Evolutionary conservation across 2,797 vertebrate genomes (phyloP), one percentile per base, ranked within the genome.

Genomic region (Pteropus rufus): DNA sequence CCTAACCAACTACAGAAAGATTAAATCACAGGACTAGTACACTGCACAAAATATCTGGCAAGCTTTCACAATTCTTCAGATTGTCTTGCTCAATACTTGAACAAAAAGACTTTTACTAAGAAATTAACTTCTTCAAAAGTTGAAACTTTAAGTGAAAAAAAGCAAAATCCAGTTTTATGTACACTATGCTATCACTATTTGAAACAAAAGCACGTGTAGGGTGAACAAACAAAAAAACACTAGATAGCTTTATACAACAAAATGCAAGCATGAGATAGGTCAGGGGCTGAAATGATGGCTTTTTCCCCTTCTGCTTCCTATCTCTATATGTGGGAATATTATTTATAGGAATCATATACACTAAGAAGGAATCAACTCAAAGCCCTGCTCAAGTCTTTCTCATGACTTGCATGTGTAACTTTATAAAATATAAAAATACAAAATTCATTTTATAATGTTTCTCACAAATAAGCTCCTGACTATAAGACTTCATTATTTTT

Each of bases 121-220:
- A 64, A 81, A 60, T 14, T 39, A 81, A 93, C 12, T 85, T 11
- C 75, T 69, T 79, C 29, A 36, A 76, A 9, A 69, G 41, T 41
- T 75, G 58, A 85, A 84, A 94, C 79, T 75, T 44, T 82, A 72
- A 5, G 9, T 36, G n/a, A 18, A 75, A 93, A 93, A 91, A 93
- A 58, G 11, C 23, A 85, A 67, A 94, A 72, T 56, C 72, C 7
- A 62, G 56, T 24, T 24, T 58, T 77, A 87, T n/a, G 31, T 76
- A 93, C 3, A 75, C 44, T 54, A 39, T 24, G 10, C 70, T 24
- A 84, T 7, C 52, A 54, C 67, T 34, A 56, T 56, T 58, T 65
- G 60, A 81, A 79, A 65, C 46, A 87, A 62, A 92, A 56, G 18
- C 23, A 77, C 24, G 11, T 36, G 14, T 31, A 82, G 14, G 8